Evolutionary conservation across 2,797 vertebrate genomes (phyloP), one percentile per base, ranked within the genome.

Genomic region (Apodemus agrarius): DNA sequence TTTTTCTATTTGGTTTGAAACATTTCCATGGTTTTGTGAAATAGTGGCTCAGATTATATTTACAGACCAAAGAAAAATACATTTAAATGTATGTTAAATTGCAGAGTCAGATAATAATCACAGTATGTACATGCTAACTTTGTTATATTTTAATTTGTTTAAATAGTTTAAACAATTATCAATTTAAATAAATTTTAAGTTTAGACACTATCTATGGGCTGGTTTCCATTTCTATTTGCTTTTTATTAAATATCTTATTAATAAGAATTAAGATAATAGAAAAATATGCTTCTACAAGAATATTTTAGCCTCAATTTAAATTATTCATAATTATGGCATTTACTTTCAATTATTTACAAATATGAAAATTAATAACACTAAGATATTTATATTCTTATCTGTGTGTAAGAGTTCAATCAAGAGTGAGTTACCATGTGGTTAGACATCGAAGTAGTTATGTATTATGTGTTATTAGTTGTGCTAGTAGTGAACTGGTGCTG

Each of bases 1-100:
- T 92, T 90, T 92, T 95, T 95, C 59, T 97, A 94, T 95, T 96
- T 98, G 96, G 95, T 89, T 96, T 96, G 93, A 96, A 97, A 91
- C 40, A 78, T 85, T 96, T 72, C 91, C 80, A 94, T 92, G 54
- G 72, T 93, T 97, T 97, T 97, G 65, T 11, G 46, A 92, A 97
- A 96, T 96, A 94, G 26, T 31, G 74, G 8, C 29, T 85, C 54
- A 91, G 76, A 72, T 65, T 95, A 74, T 94, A 96, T 89, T 97
- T 97, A 96, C 89, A 90, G 83, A 90, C 57, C 85, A 95, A 96
- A 96, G 93, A 95, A 93, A 93, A 94, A 92, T 6, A 21, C 17
- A 93, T 84, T 94, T 95, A 95, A 92, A 92, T 89, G 79, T 76
- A 90, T 96, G 91, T 95, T 95, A 90, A 94, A 54, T 91, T 97